Conservation (phyloP, 2,888 invertebrate genomes). For the Agapostemon virescens region DNA sequence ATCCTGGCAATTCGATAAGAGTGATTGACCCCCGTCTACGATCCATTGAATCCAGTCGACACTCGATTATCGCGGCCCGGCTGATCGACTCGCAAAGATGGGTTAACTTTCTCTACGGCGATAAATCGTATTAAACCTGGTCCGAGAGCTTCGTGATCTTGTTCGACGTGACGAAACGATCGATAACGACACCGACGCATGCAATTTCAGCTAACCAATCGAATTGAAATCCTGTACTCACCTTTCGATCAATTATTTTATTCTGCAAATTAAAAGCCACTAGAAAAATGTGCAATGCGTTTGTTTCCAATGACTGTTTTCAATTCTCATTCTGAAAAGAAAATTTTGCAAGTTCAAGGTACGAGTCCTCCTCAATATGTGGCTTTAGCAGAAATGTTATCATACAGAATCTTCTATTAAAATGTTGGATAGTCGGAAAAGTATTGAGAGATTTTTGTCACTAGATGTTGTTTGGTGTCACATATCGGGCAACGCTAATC, state of each 20-base stretch:
- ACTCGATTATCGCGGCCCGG: conserved; percentile 32
- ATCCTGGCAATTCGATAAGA: conserved; percentile 51
- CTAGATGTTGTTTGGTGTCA: no score
- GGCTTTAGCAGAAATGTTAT: not conserved
- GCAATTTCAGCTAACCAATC: not conserved
- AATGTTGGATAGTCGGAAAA: no score
- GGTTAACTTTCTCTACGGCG: conserved; percentile 11
- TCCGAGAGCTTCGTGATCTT: not conserved
- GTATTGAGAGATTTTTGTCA: no score
- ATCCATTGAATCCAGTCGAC: conserved; percentile 40
- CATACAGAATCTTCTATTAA: not conserved
- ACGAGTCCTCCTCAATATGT: not conserved
- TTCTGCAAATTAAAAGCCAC: not conserved
- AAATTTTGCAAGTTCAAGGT: not conserved
- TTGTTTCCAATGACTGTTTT: not conserved
- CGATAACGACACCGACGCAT: not conserved
- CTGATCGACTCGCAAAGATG: conserved; percentile 14
- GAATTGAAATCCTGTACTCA: not conserved
- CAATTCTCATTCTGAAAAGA: not conserved
- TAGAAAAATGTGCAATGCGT: not conserved
- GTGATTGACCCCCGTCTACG: conserved; percentile 32
- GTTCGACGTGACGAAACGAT: not conserved
- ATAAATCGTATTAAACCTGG: conserved; percentile 20
- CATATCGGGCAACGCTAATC: no score
- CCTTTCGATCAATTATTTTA: not conserved